Percentiles rank a stretch among this genome's conserved stretches.
Evolutionary conservation across 2,113 vertebrate genomes (phyloP).

Genomic region (Neogobius melanostomus): DNA sequence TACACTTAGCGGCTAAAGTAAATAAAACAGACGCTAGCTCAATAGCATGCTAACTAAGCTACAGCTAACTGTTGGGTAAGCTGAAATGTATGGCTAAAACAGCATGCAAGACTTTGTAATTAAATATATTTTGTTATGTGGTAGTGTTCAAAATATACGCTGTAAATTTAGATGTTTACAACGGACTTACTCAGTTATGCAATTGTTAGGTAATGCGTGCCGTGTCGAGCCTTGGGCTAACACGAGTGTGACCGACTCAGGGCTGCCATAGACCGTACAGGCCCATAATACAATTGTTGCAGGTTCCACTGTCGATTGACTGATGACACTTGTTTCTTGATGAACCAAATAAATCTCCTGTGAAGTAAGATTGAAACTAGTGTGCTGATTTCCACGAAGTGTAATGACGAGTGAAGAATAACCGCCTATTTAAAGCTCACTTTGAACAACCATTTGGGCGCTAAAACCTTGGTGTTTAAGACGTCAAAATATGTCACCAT

Average conservation of each 20-base stretch:
- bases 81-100: conserved; percentile 5
- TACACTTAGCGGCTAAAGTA: conserved; percentile 2
- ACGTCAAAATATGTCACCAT: too few relatives aligned
- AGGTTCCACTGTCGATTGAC: neutral
- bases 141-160: neutral
- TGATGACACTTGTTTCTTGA: too few relatives aligned
- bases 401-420: neutral
- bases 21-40: conserved; percentile 18
- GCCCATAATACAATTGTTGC: neutral
- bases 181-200: neutral
- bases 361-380: neutral
- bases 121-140: neutral
- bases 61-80: conserved; percentile 4
- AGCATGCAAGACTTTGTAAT: conserved; percentile 20
- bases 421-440: too few relatives aligned
- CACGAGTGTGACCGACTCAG: neutral
- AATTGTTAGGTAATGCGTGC: neutral
- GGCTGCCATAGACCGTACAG: neutral
- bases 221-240: neutral
- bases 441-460: too few relatives aligned
- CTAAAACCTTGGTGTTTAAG: too few relatives aligned
- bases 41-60: conserved; percentile 32
- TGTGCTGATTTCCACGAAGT: neutral
- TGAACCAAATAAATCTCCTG: too few relatives aligned
- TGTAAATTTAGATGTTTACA: neutral